Percentiles rank a stretch among this genome's conserved stretches.
These are phyloP conservation scores for Anarhynchus alexandrinus DNA, from an alignment of 2,113 vertebrate genomes.

Conservation along the genomic window DNA sequence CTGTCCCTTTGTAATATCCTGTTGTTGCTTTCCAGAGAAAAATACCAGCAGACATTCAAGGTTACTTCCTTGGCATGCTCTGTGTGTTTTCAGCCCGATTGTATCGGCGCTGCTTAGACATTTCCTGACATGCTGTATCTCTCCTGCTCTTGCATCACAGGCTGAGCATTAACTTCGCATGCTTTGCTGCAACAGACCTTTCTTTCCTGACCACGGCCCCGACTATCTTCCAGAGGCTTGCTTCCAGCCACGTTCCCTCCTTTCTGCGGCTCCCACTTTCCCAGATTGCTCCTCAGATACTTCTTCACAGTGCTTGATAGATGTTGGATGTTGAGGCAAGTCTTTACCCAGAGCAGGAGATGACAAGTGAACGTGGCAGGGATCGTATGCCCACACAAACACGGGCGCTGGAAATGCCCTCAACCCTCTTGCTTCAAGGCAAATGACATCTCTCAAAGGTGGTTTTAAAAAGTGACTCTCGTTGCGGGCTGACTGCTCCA, in stretches of 20 bases:
- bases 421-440: neutral
- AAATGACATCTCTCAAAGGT: neutral
- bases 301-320: neutral
- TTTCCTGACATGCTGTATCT: constrained; percentile 37
- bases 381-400: neutral
- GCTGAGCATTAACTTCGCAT: neutral
- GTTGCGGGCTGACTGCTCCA: neutral
- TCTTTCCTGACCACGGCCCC: neutral
- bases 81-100: constrained; percentile 34
- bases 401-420: neutral
- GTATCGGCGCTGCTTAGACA: neutral
- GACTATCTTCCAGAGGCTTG: neutral
- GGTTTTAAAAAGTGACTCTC: neutral
- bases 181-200: neutral
- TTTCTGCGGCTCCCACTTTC: neutral
- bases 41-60: constrained; percentile 61
- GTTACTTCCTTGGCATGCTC: constrained; percentile 56
- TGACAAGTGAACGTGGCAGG: neutral
- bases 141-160: constrained; percentile 19
- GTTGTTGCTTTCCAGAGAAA: constrained; percentile 55
- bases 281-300: neutral
- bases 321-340: neutral
- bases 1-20: constrained; percentile 47
- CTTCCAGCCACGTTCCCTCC: neutral
- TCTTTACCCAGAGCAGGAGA: neutral